Evolutionary conservation across 2,888 invertebrate genomes (phyloP), one percentile per base, ranked within the genome.

Genomic region (Cordylochernes scorpioides): DNA sequence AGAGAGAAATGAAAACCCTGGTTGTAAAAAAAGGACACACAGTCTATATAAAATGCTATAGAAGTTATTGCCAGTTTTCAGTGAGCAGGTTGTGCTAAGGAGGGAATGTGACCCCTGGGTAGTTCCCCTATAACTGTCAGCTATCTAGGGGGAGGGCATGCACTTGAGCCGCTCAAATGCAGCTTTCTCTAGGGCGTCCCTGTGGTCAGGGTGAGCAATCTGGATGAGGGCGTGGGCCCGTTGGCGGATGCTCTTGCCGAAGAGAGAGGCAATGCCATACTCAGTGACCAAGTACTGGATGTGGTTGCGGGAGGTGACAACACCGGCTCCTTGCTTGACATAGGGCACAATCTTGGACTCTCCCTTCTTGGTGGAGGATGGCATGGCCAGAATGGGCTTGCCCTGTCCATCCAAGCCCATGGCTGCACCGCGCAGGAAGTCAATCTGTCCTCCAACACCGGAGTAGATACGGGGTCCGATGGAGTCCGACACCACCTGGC

Each of bases 211-310:
- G 52, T 86, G 84, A 2, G 88, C 69, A 19, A 88, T 67, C 39
- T 71, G 62, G 47, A 88, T 86, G 4, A 88, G 62, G 35, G 69
- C 82, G 52, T 82, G 67, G 3, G 86, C 84, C 29, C 88, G 61
- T 51, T 88, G 86, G 2, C 84, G 61, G 29, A 86, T 61, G 10
- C 69, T 71, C 54, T 77, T 80, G 22, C 88, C 88, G 52, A 84
- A 86, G 27, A 88, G 57, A 32, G 68, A 60, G 0, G 86, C 86
- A 41, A 86, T 71, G 10, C 88, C 88, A 41, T 73, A 64, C 50
- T 88, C 88, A 0, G 88, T 88, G 1, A 86, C 86, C 3, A 88
- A 64, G 51, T 86, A 88, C 51, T 86, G 77, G 0, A 75, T 75
- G 51, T 88, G 86, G 1, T 78, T 82, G 39, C 86, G 64, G 0